Base-by-base conservation (phyloP, 2,797 vertebrate genomes). In the Lacerta viridis region DNA sequence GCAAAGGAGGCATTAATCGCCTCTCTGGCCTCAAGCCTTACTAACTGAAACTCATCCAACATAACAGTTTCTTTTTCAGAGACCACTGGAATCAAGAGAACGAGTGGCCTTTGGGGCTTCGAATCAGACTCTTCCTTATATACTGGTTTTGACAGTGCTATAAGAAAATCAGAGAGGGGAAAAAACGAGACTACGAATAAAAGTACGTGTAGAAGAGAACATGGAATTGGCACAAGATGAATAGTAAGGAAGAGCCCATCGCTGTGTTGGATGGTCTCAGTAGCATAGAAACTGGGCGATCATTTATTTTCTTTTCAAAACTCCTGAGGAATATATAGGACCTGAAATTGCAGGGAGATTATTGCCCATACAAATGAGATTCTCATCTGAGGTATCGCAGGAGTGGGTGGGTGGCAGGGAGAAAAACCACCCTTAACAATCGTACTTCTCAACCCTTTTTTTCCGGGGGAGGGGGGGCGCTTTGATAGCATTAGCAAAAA, bases 281-380 rank as follows among this genome's bases (percentile, higher is more conserved):
- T 86, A 88, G 87, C 55, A 88, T 4, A 55, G 50, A 91, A 82
- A 79, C 11, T 81, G 25, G 50, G 50, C 13, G 66, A 84, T 71
- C 84, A 64, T 61, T 87, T 90, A 23, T 17, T 94, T 94, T 94
- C 90, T 7, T 91, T 68, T 91, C 13, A 90, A 90, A 89, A 23
- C 39, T 85, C 84, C 27, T 66, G 77, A 90, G 90, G 36, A 83
- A 59, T 46, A 64, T 50, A 80, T 55, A 78, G 80, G 74, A 90
- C 84, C 85, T 41, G 46, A 6, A 84, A 23, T 68, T 81, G 64
- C n/a, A 72, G 61, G 81, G 64, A 77, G 43, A 41, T 83, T 84
- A 72, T 71, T 55, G 87, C 20, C 25, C 29, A 78, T 15, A 41
- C 39, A 87, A 84, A 4, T 9, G 36, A 93, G 36, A 20, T 93